phyloP scores from a whole-genome alignment of 2,113 vertebrate species.

The Falcunculus frontatus region DNA sequence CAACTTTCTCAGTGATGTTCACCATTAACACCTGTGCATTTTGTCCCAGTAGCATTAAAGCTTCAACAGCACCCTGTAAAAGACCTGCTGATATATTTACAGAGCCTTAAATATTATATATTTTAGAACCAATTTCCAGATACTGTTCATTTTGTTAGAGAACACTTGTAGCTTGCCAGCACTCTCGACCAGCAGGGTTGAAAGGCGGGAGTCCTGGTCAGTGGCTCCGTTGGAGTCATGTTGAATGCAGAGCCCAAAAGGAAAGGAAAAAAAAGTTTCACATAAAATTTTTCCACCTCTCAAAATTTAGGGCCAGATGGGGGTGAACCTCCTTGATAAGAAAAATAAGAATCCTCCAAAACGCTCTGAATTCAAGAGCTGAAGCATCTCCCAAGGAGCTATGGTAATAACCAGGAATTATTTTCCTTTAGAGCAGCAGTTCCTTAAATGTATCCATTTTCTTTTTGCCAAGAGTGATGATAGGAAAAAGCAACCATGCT shows the following conservation, averaged over 20 bases:
- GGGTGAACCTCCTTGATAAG: neutral
- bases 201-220: neutral
- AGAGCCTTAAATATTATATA: neutral
- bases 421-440: neutral
- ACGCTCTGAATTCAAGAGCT: neutral
- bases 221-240: neutral
- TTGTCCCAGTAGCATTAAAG: neutral
- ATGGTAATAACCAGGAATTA: neutral
- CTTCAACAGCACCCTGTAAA: slow-evolving; percentile 25
- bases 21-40: neutral
- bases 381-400: neutral
- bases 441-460: neutral
- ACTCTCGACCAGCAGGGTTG: neutral
- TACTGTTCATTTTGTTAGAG: neutral
- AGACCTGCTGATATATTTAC: slow-evolving; percentile 9
- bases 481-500: neutral
- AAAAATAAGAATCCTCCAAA: neutral
- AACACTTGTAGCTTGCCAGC: neutral
- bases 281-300: neutral
- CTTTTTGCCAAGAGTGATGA: neutral
- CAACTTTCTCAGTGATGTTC: neutral
- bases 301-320: neutral
- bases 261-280: neutral
- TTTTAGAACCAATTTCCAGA: slow-evolving; percentile 8
- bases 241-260: neutral